Base-by-base conservation (phyloP, 2,888 invertebrate species). In the Matsumyia berberina region DNA sequence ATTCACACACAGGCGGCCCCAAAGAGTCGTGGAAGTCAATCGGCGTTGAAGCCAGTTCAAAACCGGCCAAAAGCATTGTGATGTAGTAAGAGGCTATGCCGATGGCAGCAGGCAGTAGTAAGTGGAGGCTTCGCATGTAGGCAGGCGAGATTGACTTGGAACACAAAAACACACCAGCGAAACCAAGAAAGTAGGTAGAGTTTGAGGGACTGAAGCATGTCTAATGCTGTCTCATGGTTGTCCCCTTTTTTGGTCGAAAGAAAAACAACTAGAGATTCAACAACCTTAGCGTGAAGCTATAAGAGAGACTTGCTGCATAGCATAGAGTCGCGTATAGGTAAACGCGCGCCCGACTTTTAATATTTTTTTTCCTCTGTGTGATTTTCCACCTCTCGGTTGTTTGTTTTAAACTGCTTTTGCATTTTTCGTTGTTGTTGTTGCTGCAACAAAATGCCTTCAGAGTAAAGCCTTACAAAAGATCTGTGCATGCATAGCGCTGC, bases 11-110 rank as follows among this genome's bases (percentile, higher is more conserved):
- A 85, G 79, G 79, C 83, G 67, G 70, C 80, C 70, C 76, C 80
- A 85, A 70, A 85, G n/a, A 85, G 85, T 85, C 85, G 70, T 80
- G 70, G 85, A 85, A 85, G 85, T 85, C 85, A 85, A 85, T 85
- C 85, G 85, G 85, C 85, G 58, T 80, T 70, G 66, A 85, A 85
- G 85, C 80, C 85, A 85, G 83, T 80, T 85, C 80, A 76, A 76
- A 85, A 85, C 85, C 80, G 74, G 85, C 64, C 70, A 58, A 24
- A 1, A 24, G 12, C 76, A 76, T 58, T 67, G 74, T 37, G 37
- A 49, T 57, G 55, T 66, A 64, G 31, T 51, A 73, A 42, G 51
- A 24, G 4, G 24, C 24, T 24, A 24, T 24, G 4, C 17, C 39
- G 44, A 62, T 73, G 64, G 66, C 17, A 42, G 33, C 24, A 35